These are phyloP conservation scores for Tetranychus urticae DNA, from an alignment of 1,140 invertebrate genomes.

Conservation along the genomic window DNA sequence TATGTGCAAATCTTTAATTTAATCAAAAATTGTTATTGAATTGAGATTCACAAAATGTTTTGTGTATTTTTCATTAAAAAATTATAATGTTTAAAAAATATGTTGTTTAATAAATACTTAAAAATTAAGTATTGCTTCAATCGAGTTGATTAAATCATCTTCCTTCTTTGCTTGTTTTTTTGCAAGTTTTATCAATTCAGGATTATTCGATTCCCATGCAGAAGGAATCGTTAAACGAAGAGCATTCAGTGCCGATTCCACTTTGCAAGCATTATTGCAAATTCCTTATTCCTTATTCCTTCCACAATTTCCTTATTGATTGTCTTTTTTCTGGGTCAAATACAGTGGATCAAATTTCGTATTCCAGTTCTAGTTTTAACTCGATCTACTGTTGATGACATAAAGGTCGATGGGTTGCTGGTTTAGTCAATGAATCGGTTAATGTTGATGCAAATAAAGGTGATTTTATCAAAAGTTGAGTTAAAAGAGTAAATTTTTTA, in stretches of 20 bases:
- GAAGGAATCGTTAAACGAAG: neutral
- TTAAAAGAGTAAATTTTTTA: too few species aligned
- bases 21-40: neutral
- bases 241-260: neutral
- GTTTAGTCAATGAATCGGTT: too few species aligned
- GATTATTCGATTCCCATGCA: neutral
- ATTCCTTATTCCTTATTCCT: neutral
- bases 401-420: neutral
- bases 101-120: neutral
- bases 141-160: neutral
- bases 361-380: neutral
- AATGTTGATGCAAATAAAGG: too few species aligned
- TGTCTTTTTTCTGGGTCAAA: neutral
- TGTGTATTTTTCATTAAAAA: too few species aligned
- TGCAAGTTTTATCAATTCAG: neutral
- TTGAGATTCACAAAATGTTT: neutral
- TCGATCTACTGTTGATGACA: neutral
- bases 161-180: too few species aligned
- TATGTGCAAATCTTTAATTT: slow-evolving; percentile 54
- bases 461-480: too few species aligned
- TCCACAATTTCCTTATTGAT: neutral
- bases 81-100: too few species aligned
- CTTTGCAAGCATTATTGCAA: neutral
- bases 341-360: neutral
- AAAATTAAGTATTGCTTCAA: neutral